Conservation (phyloP, 2,888 invertebrate genomes). For the Nebria salina region DNA sequence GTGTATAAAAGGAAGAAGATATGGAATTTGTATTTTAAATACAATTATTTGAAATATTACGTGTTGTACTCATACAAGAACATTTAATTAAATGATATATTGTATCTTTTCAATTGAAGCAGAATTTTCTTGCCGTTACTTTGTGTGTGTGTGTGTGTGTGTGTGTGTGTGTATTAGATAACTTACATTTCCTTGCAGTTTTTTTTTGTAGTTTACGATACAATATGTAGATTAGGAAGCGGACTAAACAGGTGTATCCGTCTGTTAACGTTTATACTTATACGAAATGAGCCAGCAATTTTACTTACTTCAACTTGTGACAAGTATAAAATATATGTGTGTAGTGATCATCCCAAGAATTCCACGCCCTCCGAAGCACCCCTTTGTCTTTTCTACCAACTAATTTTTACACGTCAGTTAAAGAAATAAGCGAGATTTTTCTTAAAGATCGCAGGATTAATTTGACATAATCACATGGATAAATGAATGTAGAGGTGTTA, state of each 20-base stretch:
- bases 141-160: too few species aligned
- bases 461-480: background rate
- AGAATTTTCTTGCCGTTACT: too few species aligned
- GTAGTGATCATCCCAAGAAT: background rate
- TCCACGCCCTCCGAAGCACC: background rate
- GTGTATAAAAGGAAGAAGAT: background rate
- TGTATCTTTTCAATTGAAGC: too few species aligned
- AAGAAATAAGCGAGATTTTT: background rate
- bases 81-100: too few species aligned
- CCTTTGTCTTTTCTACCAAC: background rate
- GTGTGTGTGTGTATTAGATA: too few species aligned
- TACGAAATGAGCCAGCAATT: conserved; percentile 39
- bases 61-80: background rate
- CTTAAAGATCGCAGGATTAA: background rate
- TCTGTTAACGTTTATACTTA: conserved; percentile 16
- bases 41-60: too few species aligned
- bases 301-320: conserved; percentile 33
- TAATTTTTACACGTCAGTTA: background rate
- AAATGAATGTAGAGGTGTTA: background rate
- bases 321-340: background rate
- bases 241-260: background rate
- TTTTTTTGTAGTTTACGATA: too few species aligned
- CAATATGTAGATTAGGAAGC: too few species aligned
- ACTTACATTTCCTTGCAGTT: too few species aligned
- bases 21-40: background rate